These are phyloP conservation scores for Himalopsyche tibetana DNA, from an alignment of 2,888 invertebrate species.

Conservation along the genomic window DNA sequence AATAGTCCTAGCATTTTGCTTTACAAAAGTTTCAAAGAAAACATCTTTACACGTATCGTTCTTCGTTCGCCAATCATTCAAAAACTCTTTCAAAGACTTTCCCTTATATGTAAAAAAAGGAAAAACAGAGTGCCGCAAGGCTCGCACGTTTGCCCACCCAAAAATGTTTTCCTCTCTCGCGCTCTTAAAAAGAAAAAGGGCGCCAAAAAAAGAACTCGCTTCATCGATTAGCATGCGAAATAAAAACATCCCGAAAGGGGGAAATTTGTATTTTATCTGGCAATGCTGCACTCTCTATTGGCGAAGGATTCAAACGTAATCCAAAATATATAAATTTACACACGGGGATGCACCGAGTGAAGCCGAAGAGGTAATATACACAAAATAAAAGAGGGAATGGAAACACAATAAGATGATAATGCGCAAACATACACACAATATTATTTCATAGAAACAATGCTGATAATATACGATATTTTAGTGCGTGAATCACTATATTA, in stretches of 20 bases:
- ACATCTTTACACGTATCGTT: constrained; percentile 33
- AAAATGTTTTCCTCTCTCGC: constrained; percentile 60
- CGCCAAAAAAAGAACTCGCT: constrained; percentile 53
- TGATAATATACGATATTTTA: too few species aligned
- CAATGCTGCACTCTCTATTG: constrained; percentile 58
- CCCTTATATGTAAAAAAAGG: constrained; percentile 29
- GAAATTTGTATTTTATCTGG: constrained; percentile 61
- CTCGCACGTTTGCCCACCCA: constrained; percentile 42
- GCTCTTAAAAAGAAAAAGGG: constrained; percentile 36
- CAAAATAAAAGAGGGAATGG: constrained; percentile 52
- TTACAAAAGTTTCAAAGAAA: constrained; percentile 40
- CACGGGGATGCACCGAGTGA: constrained; percentile 60
- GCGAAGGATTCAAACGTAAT: constrained; percentile 63
- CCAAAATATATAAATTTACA: constrained; percentile 65
- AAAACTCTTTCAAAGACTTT: constrained; percentile 43
- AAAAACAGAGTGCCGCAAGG: constrained; percentile 43
- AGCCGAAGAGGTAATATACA: constrained; percentile 57
- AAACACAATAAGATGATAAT: constrained; percentile 38
- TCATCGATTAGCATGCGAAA: constrained; percentile 65
- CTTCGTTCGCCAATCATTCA: constrained; percentile 40
- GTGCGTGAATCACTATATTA: too few species aligned
- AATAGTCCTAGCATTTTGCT: constrained; percentile 36
- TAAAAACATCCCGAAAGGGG: constrained; percentile 63
- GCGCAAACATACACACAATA: too few species aligned
- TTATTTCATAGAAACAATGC: too few species aligned